A percentile compares a stretch with the other conserved stretches of the same genome.
Evolutionary conservation across 2,113 vertebrate species (phyloP).

Genomic region (Austrofundulus limnaeus): DNA sequence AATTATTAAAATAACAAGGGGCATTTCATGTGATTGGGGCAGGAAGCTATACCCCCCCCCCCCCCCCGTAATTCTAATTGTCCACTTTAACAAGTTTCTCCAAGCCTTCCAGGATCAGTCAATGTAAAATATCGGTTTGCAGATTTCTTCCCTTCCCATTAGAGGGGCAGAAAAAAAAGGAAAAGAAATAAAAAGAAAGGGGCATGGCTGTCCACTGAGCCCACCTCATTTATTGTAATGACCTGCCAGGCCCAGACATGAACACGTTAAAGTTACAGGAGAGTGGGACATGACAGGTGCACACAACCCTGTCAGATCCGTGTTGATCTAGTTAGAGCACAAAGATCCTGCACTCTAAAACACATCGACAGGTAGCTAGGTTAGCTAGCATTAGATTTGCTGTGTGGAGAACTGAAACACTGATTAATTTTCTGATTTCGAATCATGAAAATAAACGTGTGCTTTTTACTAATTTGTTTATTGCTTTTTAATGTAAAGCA

Average conservation of each 20-base stretch:
- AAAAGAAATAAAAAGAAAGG: too few relatives aligned
- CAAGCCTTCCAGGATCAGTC: constrained; percentile 88
- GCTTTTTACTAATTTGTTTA: not conserved
- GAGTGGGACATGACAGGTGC: constrained; percentile 89
- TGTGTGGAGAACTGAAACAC: constrained; percentile 51
- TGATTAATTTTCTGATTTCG: constrained; percentile 87
- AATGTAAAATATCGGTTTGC: constrained; percentile 85
- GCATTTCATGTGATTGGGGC: constrained; percentile 93
- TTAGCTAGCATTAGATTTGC: constrained; percentile 20
- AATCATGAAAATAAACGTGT: constrained; percentile 75
- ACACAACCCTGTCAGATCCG: constrained; percentile 89
- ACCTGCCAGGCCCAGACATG: constrained; percentile 95
- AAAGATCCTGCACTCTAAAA: constrained; percentile 81
- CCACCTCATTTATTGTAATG: constrained; percentile 99
- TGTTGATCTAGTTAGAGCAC: constrained; percentile 88
- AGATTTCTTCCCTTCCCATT: constrained; percentile 90
- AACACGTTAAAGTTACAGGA: constrained; percentile 92
- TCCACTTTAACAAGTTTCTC: constrained; percentile 94
- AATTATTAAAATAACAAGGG: constrained; percentile 99
- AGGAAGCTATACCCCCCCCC: constrained; percentile 81
- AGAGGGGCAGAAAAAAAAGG: constrained; percentile 72
- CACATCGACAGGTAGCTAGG: constrained; percentile 61
- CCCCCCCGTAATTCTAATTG: constrained; percentile 84
- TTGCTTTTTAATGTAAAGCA: too few relatives aligned
- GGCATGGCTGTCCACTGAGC: constrained; percentile 81